A percentile compares a stretch with the other conserved stretches of the same genome.
Conservation (phyloP, 1,140 invertebrate species). For the Potamilus streckersoni region DNA sequence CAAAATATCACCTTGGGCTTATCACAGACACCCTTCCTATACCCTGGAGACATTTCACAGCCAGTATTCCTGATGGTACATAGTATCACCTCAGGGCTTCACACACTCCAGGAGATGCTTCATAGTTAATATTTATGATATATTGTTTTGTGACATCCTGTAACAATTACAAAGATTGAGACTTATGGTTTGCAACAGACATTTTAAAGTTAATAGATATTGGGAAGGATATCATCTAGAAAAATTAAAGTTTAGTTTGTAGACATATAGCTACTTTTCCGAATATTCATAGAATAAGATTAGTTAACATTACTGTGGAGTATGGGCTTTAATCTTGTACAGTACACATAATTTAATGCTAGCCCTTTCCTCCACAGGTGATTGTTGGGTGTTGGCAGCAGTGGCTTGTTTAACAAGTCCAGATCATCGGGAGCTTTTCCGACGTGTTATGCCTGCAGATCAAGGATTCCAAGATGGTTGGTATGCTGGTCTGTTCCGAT, state of each 20-base stretch:
- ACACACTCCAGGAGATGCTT: no score
- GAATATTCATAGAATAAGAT: constrained; percentile 2
- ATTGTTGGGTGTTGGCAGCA: constrained; percentile 78
- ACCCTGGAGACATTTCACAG: no score
- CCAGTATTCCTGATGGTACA: no score
- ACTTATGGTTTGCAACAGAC: neutral
- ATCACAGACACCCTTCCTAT: no score
- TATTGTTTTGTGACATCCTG: no score
- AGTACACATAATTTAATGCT: neutral
- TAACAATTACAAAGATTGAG: no score
- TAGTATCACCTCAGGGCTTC: no score
- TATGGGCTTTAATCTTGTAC: neutral
- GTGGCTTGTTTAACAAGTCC: constrained; percentile 74
- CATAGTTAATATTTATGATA: no score
- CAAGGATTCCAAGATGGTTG: constrained; percentile 74
- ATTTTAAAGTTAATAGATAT: neutral
- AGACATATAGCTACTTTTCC: neutral
- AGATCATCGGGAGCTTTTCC: constrained; percentile 76
- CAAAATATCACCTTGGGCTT: no score
- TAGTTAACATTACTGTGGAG: constrained; percentile 4
- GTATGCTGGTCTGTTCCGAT: constrained; percentile 72
- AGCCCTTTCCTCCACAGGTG: constrained; percentile 62
- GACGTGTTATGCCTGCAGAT: constrained; percentile 77
- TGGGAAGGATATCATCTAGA: neutral
- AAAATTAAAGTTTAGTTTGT: neutral